Conservation (phyloP, 2,888 invertebrate genomes). For the Hirtodrosophila histrioides region DNA sequence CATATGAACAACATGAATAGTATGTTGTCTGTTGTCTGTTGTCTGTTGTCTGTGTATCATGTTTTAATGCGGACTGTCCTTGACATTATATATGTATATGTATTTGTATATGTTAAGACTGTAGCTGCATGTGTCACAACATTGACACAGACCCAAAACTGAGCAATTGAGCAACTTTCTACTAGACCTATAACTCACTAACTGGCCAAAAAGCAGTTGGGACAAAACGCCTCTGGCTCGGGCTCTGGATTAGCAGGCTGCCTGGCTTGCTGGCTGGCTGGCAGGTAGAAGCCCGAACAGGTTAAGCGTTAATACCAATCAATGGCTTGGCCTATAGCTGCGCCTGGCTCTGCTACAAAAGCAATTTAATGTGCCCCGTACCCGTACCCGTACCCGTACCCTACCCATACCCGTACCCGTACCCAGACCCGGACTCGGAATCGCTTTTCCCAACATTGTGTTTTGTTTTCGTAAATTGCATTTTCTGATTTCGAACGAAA, state of each 20-base stretch:
- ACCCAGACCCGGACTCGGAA: slow-evolving; percentile 3
- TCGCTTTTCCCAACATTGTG: slow-evolving; percentile 47
- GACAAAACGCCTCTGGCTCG: slow-evolving; percentile 33
- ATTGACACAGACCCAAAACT: slow-evolving; percentile 24
- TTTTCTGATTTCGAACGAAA: slow-evolving; percentile 76
- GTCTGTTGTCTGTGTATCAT: slow-evolving; percentile 20
- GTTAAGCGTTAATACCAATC: slow-evolving; percentile 79
- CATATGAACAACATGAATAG: slow-evolving; percentile 50
- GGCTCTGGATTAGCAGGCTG: slow-evolving; percentile 37
- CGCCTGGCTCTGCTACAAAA: slow-evolving; percentile 37
- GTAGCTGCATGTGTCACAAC: slow-evolving; percentile 44
- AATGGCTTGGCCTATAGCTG: slow-evolving; percentile 55
- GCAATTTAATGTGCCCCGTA: slow-evolving; percentile 53
- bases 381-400: slow-evolving; percentile 19
- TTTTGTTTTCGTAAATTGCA: slow-evolving; percentile 76
- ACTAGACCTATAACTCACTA: slow-evolving; percentile 40
- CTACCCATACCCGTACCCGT: slow-evolving; percentile 11
- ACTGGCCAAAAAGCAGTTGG: slow-evolving; percentile 13
- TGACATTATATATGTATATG: slow-evolving; percentile 38
- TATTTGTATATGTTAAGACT: slow-evolving; percentile 3
- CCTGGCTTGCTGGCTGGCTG: slow-evolving; percentile 9
- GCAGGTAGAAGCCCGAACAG: slow-evolving; percentile 58
- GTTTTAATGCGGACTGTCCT: slow-evolving; percentile 40
- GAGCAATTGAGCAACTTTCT: slow-evolving; percentile 46
- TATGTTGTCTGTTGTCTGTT: slow-evolving; percentile 16